Conservation (phyloP, 2,797 vertebrate genomes). For the Arremon aurantiirostris region DNA sequence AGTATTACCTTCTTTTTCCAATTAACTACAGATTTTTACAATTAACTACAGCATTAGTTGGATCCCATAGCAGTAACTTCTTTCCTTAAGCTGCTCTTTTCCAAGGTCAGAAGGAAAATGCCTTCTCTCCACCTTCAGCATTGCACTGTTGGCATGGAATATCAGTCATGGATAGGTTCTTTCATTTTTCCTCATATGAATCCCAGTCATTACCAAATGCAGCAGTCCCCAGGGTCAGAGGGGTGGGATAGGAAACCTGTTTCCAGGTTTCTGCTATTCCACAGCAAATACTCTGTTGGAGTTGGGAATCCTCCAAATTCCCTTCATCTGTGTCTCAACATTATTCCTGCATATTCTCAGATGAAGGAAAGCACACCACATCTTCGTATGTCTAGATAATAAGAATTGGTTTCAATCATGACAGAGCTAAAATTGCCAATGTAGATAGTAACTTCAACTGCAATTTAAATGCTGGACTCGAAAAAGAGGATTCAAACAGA, state of each 20-base stretch:
- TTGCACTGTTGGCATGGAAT: not conserved
- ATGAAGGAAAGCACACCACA: not conserved
- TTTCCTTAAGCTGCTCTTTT: not conserved
- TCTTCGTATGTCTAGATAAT: not conserved
- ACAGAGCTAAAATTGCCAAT: not conserved
- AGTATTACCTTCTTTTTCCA: not conserved
- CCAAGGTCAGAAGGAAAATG: not conserved
- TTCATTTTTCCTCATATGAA: not conserved
- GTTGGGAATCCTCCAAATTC: constrained; percentile 4
- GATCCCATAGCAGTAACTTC: not conserved
- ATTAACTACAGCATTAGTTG: not conserved
- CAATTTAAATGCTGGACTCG: constrained; percentile 1
- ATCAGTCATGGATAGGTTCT: not conserved
- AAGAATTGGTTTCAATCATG: not conserved
- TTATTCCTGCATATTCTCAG: not conserved
- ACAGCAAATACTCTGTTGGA: not conserved
- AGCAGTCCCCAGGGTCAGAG: not conserved
- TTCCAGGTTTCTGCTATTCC: not conserved
- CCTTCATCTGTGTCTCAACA: not conserved
- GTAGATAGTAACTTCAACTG: not conserved
- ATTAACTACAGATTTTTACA: not conserved
- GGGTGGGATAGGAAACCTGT: not conserved
- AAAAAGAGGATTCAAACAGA: not conserved
- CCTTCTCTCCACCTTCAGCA: not conserved
- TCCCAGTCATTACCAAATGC: not conserved